Base-by-base conservation (phyloP, 2,797 vertebrate genomes). In the Pachyuromys duprasi region DNA sequence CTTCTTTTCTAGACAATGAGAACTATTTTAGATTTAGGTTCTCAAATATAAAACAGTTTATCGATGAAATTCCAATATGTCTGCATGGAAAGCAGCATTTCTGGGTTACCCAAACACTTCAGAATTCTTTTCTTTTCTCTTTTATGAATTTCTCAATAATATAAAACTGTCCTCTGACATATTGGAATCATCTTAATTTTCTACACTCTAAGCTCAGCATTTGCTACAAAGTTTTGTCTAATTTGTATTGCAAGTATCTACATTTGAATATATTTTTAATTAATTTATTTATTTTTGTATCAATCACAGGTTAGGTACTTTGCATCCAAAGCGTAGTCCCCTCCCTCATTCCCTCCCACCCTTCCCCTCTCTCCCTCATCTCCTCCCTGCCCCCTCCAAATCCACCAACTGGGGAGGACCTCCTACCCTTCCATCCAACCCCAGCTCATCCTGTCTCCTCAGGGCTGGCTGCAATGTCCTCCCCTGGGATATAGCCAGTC, bases 31-130 rank as follows among this genome's bases (percentile, higher is more conserved):
- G 14, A 76, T 53, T 89, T 88, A 95, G 26, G 39, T 74, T 91
- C 91, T 96, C 65, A 81, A 84, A 62, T 63, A 89, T 84, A 90
- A 96, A 84, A 65, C 39, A 63, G 87, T 93, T 74, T 93, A n/a
- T 96, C 86, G 78, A 91, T 69, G 76, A 62, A 60, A 65, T 57
- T 74, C 39, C 45, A 93, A 24, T 49, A 24, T 67, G 81, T 87
- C 18, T 42, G 57, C 92, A 39, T 20, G 11, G 55, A 94, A 60
- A n/a, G 20, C 11, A 75, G 53, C 39, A 75, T 79, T 26, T 62
- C 6, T 60, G 12, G 22, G 14, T 74, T 83, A 81, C 26, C 3
- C 33, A 36, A 24, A 80, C n/a, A 74, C 14, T 75, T 86, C 8
- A 70, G 26, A 65, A 67, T 90, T 70, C 33, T 74, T 86, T 80